Percentiles rank a stretch among this genome's conserved stretches.
These are phyloP conservation scores for silkworm (Bombyx mori) DNA, from an alignment of 1,140 invertebrate genomes.

Conservation along the genomic window DNA sequence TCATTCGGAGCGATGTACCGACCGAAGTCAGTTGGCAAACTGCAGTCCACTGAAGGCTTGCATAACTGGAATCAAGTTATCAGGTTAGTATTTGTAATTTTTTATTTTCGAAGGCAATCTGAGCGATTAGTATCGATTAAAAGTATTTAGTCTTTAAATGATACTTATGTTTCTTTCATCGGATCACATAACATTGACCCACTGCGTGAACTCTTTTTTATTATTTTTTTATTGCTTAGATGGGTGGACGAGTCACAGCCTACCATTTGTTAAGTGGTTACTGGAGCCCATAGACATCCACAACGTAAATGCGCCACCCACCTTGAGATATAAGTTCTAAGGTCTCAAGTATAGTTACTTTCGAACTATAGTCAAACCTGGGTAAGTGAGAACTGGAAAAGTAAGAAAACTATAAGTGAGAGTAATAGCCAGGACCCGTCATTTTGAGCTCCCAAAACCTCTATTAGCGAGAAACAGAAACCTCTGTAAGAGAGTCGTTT, in stretches of 20 bases:
- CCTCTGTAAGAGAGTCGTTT: too few relatives aligned
- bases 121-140: too few relatives aligned
- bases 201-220: not conserved
- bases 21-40: constrained; percentile 28
- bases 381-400: too few relatives aligned
- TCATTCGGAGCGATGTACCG: constrained; percentile 44
- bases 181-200: constrained; percentile 3
- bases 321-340: too few relatives aligned
- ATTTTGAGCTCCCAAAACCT: too few relatives aligned
- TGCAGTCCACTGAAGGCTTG: constrained; percentile 48
- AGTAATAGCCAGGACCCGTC: too few relatives aligned
- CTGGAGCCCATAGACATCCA: constrained; percentile 1
- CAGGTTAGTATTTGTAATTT: not conserved
- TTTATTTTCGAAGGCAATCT: not conserved
- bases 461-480: too few relatives aligned
- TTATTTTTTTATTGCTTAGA: constrained; percentile 1
- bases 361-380: too few relatives aligned
- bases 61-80: constrained; percentile 35
- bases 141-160: too few relatives aligned
- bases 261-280: not conserved
- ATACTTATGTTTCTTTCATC: too few relatives aligned
- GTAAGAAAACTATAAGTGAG: too few relatives aligned
- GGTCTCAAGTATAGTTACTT: too few relatives aligned
- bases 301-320: not conserved
- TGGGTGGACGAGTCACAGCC: not conserved